Conservation (phyloP, 2,888 invertebrate species). For the Aelia acuminata region DNA sequence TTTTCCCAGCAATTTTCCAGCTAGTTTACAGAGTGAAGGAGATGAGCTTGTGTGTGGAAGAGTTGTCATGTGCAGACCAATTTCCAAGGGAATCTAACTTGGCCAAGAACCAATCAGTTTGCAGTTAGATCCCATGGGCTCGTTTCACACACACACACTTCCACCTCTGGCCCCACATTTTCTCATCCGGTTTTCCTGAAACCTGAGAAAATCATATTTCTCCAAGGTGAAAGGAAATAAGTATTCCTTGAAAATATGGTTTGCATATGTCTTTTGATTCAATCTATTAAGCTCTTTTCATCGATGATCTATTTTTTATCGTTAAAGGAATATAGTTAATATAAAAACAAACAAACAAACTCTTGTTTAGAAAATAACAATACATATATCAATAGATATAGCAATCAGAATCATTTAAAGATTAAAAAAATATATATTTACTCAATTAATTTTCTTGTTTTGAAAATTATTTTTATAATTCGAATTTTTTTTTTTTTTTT, state of each 20-base stretch:
- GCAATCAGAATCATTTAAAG: too few species aligned
- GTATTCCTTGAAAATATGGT: background rate
- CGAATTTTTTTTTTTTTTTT: too few species aligned
- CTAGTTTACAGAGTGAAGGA: background rate
- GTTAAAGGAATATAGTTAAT: too few species aligned
- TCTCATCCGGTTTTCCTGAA: slow-evolving; percentile 33
- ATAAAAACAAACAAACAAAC: too few species aligned
- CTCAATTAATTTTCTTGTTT: too few species aligned
- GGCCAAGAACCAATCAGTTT: slow-evolving; percentile 47
- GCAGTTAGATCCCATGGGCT: slow-evolving; percentile 57
- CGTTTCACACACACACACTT: slow-evolving; percentile 64
- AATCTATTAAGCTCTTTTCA: background rate
- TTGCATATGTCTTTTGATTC: background rate
- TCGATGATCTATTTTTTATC: background rate
- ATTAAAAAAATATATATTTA: too few species aligned
- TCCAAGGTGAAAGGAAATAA: background rate
- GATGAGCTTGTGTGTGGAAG: background rate
- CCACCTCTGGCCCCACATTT: slow-evolving; percentile 63
- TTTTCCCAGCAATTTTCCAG: background rate
- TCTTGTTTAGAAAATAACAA: too few species aligned
- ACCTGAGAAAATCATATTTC: slow-evolving; percentile 17
- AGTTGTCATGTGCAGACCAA: slow-evolving; percentile 33
- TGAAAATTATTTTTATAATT: too few species aligned
- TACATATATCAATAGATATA: too few species aligned
- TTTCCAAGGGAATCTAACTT: slow-evolving; percentile 24